phyloP scores from a whole-genome alignment of 1,140 invertebrate genomes.

The Popillia japonica region DNA sequence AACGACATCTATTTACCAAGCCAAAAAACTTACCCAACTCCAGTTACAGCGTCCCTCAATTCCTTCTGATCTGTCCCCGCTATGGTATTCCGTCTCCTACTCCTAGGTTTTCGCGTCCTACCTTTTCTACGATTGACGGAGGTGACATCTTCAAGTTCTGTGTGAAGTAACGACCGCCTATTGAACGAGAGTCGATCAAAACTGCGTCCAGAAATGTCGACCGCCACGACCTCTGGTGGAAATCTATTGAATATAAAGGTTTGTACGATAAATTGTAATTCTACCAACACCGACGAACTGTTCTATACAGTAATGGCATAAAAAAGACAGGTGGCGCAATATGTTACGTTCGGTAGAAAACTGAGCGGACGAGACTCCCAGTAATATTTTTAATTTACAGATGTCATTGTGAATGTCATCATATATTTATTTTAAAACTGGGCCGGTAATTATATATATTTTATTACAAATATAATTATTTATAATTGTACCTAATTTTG shows the following conservation, averaged over 20 bases:
- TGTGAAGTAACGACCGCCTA: slow-evolving; percentile 78
- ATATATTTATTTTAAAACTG: too few species aligned
- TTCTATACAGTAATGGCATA: too few species aligned
- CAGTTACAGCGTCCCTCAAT: slow-evolving; percentile 76
- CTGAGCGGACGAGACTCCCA: too few species aligned
- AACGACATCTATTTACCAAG: neutral
- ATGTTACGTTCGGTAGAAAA: too few species aligned
- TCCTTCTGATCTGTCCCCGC: slow-evolving; percentile 88
- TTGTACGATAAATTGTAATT: too few species aligned
- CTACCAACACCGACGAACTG: too few species aligned
- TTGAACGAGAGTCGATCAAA: slow-evolving; percentile 88
- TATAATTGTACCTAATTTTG: too few species aligned
- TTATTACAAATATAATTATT: too few species aligned
- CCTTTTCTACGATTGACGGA: slow-evolving; percentile 72
- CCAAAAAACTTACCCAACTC: slow-evolving; percentile 69
- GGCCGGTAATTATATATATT: too few species aligned
- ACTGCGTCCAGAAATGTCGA: slow-evolving; percentile 84
- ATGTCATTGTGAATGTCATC: too few species aligned
- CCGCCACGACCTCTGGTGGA: slow-evolving; percentile 84
- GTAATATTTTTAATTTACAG: too few species aligned
- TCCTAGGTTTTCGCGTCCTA: slow-evolving; percentile 76
- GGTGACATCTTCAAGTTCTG: slow-evolving; percentile 61
- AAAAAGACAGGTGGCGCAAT: neutral
- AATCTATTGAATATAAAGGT: slow-evolving; percentile 67
- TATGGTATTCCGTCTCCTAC: slow-evolving; percentile 86